phyloP scores from a whole-genome alignment of 2,888 invertebrate genomes.

The Agrochola lychnidis region DNA sequence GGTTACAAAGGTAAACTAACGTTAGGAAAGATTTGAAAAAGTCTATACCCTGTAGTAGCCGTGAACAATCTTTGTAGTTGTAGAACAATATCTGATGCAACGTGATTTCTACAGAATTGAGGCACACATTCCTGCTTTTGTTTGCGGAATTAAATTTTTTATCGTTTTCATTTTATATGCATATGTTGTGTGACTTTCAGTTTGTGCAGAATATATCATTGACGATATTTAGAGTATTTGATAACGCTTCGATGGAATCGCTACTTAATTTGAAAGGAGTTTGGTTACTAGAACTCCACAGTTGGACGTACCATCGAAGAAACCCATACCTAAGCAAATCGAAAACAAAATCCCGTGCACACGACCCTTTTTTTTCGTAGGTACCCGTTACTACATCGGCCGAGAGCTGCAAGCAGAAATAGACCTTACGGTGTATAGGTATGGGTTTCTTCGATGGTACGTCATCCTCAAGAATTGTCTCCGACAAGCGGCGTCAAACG shows the following conservation, averaged over 20 bases:
- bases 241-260: background rate
- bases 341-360: too few relatives aligned
- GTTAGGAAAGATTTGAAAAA: background rate
- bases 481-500: background rate
- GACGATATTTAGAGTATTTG: background rate
- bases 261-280: background rate
- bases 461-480: background rate
- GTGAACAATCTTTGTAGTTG: background rate
- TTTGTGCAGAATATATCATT: background rate
- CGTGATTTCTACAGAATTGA: background rate
- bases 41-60: background rate
- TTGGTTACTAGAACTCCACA: background rate
- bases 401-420: too few relatives aligned
- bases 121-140: background rate
- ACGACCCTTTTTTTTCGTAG: too few relatives aligned
- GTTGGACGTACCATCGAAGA: too few relatives aligned
- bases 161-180: too few relatives aligned
- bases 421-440: too few relatives aligned
- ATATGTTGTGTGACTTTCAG: too few relatives aligned
- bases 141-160: background rate
- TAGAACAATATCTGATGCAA: background rate
- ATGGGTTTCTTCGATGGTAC: too few relatives aligned
- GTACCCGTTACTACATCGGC: too few relatives aligned
- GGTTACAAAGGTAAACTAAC: conserved; percentile 31
- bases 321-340: too few relatives aligned